Base-by-base conservation (phyloP, 2,797 vertebrate genomes). In the Triplophysa bombifrons region DNA sequence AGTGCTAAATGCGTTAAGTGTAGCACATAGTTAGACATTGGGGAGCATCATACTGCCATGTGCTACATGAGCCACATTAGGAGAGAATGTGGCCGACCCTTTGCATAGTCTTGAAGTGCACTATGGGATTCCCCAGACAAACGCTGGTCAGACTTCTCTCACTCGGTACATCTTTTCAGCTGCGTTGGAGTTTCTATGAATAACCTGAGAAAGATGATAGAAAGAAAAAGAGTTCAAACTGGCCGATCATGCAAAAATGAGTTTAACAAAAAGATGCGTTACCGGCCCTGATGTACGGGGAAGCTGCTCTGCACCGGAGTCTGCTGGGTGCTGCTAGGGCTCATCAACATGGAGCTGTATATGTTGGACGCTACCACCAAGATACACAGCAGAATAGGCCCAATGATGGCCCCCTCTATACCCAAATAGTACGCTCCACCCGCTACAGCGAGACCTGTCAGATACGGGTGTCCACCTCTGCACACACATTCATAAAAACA, bases 351-450 rank as follows among this genome's bases (percentile, higher is more conserved):
- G 86, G 98, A 97, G 71, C 96, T 98, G 84, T 99, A 99, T 90
- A 99, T 98, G 89, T 99, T 99, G 72, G 97, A 96, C 16, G 98
- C 98, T 73, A 99, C 98, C 79, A 99, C 97, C 69, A 99, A 94
- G 89, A 98, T 97, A 87, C 98, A 99, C 81, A 99, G 96, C 13
- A 99, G 94, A 86, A 99, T 99, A 78, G 98, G 98, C 65, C 98
- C 98, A 12, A 99, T 98, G 87, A 99, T 99, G 9, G 98, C 98
- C 55, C 98, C 98, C 90, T 99, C 98, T 76, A 99, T 90, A 61
- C 98, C 98, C 72, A 99, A 90, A 86, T 99, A 99, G 89, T 99
- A 99, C 0, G 96, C 97, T 41, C 98, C 98, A 0, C 98, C 98
- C 65, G 98, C 98, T 80, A 99, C 98, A 0, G 98, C 98, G 73